phyloP scores from a whole-genome alignment of 2,888 invertebrate genomes.

The Drosophila atroscutellata region DNA sequence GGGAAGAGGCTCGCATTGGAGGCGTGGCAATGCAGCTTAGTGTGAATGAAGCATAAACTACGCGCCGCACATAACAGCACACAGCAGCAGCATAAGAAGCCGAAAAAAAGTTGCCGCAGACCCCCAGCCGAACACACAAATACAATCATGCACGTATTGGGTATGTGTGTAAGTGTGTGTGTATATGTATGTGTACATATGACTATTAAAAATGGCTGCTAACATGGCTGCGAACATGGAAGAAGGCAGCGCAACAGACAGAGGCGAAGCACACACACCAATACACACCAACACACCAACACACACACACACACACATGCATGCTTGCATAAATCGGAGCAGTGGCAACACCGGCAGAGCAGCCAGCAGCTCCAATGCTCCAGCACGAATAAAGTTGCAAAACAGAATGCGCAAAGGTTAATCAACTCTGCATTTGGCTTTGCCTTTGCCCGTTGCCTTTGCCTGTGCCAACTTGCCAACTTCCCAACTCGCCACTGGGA shows the following conservation, averaged over 20 bases:
- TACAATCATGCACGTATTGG: constrained; percentile 10
- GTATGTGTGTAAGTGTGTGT: constrained; percentile 14
- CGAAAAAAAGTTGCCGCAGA: constrained; percentile 23
- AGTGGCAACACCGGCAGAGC: constrained; percentile 49
- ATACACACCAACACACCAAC: constrained; percentile 36
- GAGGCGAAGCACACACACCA: constrained; percentile 50
- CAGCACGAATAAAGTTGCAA: constrained; percentile 77
- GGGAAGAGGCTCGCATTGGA: constrained; percentile 14
- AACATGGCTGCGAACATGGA: constrained; percentile 69
- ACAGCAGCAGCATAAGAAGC: constrained; percentile 14
- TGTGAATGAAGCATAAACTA: constrained; percentile 59
- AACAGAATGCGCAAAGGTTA: constrained; percentile 83
- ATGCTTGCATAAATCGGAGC: constrained; percentile 70
- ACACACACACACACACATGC: constrained; percentile 13
- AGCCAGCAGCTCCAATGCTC: constrained; percentile 49
- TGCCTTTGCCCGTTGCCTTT: constrained; percentile 36
- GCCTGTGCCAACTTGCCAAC: constrained; percentile 28
- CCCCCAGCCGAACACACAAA: constrained; percentile 20
- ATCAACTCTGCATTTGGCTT: constrained; percentile 80
- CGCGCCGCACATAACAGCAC: constrained; percentile 16
- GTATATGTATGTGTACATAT: constrained; percentile 38
- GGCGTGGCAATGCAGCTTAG: constrained; percentile 54
- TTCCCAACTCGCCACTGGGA: constrained; percentile 54
- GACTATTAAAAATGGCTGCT: constrained; percentile 81
- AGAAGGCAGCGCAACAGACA: constrained; percentile 66